Evolutionary conservation across 2,888 invertebrate species (phyloP), one percentile per base, ranked within the genome.

Genomic region (Saturnia japonica): DNA sequence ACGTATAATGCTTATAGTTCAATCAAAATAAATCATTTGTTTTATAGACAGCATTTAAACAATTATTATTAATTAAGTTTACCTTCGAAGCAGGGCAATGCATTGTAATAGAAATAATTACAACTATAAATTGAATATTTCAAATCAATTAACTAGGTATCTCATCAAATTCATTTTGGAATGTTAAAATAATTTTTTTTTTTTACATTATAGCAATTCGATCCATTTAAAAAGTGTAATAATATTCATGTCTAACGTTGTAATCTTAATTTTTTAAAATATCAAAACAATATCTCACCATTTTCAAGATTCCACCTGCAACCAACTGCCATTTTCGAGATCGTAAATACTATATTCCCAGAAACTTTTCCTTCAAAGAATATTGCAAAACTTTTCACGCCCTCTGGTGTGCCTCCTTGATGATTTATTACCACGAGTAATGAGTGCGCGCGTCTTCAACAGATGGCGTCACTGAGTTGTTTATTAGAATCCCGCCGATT

Each of bases 291-390:
- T 54, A 74, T 73, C 66, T 67, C 51, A 54, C 68, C 70, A 73
- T 70, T 71, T 69, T 22, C 12, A 14, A 60, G 28, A 28, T 14
- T 60, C 62, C 80, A 80, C 81, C 80, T 80, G 77, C 72, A 72
- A 66, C 73, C 74, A 73, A 64, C 73, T 73, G 74, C 71, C 75
- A 70, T 74, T 73, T 75, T 71, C 72, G 73, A 77, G 74, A 74
- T 85, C 88, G 82, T 91, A 90, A 91, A 91, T 85, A 90, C 88
- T 88, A 90, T 91, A 85, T 90, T 90, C 85, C 80, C 78, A 76
- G 73, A 76, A 78, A 78, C 78, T 84, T 84, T 80, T 80, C 74
- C 68, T 60, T 71, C 73, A 70, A 40, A 68, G 64, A n/a, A 73
- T 78, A 91, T 90, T 81, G 79, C 78, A 68, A 72, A 89, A 91